Evolutionary conservation across 1,140 invertebrate genomes (phyloP).

Genomic region (Armadillidium nasatum): DNA sequence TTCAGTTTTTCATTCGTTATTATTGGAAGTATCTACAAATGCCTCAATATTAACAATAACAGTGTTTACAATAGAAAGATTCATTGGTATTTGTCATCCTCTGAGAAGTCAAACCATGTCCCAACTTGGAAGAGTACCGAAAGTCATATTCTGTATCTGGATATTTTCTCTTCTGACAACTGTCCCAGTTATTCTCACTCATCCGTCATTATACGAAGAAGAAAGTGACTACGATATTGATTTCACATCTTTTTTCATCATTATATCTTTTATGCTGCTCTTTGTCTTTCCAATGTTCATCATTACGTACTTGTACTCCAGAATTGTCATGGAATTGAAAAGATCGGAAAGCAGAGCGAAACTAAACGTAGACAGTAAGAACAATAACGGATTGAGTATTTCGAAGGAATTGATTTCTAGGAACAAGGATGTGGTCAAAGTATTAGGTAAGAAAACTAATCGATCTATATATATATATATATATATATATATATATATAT

Average conservation of each 20-base stretch:
- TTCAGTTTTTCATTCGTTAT: neutral
- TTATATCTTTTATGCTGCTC: neutral
- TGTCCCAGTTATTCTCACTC: neutral
- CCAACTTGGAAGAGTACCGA: slow-evolving; percentile 54
- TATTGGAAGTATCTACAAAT: slow-evolving; percentile 77
- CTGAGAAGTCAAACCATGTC: slow-evolving; percentile 72
- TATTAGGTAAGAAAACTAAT: neutral
- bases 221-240: neutral
- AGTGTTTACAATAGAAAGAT: slow-evolving; percentile 89
- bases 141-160: slow-evolving; percentile 60
- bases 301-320: neutral
- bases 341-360: neutral
- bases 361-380: no score
- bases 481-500: no score
- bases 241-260: neutral
- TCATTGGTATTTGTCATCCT: slow-evolving; percentile 90
- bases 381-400: neutral
- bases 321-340: neutral
- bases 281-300: neutral
- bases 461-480: no score
- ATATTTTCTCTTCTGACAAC: slow-evolving; percentile 35
- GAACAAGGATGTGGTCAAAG: neutral
- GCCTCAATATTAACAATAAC: slow-evolving; percentile 89
- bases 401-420: neutral
- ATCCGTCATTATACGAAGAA: neutral